Evolutionary conservation across 37 sponge, comb jelly and placozoan species (phyloP).

Genomic region (Halisarca cf. caerulea): DNA sequence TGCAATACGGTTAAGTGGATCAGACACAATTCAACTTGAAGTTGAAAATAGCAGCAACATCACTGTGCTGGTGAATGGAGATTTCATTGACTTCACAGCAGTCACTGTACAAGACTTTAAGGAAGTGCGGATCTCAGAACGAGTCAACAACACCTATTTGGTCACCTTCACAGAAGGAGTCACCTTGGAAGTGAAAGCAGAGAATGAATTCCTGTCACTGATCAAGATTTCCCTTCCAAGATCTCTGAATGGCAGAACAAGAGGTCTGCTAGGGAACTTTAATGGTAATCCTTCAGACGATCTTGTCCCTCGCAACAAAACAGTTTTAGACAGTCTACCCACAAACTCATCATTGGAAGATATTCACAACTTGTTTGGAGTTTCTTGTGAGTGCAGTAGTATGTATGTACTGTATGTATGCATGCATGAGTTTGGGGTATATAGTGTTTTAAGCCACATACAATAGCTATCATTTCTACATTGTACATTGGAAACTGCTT

Average conservation of each 20-base stretch:
- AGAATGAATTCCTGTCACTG: conserved; percentile 41
- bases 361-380: conserved; percentile 56
- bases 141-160: conserved; percentile 8
- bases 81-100: conserved; percentile 16
- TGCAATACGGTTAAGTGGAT: conserved; percentile 32
- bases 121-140: conserved; percentile 14
- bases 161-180: conserved; percentile 21
- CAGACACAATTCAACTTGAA: conserved; percentile 35
- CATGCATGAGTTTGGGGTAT: too few relatives aligned
- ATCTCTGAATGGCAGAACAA: neutral
- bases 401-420: too few relatives aligned
- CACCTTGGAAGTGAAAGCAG: conserved; percentile 10
- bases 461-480: too few relatives aligned
- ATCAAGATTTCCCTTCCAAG: conserved; percentile 9
- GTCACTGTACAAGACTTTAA: neutral
- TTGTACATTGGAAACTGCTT: too few relatives aligned
- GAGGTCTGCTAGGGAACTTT: conserved; percentile 43
- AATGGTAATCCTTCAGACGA: conserved; percentile 52
- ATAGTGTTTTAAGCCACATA: too few relatives aligned
- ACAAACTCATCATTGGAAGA: conserved; percentile 28
- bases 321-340: conserved; percentile 10
- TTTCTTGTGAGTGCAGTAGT: conserved; percentile 61
- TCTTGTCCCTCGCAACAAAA: conserved; percentile 18
- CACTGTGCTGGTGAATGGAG: conserved; percentile 11
- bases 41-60: neutral